A percentile compares a stretch with the other conserved stretches of the same genome.
phyloP scores from a whole-genome alignment of 2,113 vertebrate genomes.

The Neofelis nebulosa region DNA sequence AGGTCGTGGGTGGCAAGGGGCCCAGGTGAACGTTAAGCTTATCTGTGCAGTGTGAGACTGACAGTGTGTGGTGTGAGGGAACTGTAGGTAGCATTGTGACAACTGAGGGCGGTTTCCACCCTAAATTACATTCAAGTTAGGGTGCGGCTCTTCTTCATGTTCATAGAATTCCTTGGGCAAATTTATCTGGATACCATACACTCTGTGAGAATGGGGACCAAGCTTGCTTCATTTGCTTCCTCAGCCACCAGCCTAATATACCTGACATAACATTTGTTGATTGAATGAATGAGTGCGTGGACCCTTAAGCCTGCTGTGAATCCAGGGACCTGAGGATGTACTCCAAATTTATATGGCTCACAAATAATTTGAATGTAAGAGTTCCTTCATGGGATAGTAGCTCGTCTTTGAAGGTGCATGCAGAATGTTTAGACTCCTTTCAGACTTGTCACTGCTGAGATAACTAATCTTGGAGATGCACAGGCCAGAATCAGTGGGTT shows the following conservation, averaged over 20 bases:
- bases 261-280: not conserved
- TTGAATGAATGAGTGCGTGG: not conserved
- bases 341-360: not conserved
- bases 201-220: not conserved
- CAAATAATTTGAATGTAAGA: not conserved
- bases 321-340: not conserved
- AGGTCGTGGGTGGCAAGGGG: not conserved
- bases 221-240: not conserved
- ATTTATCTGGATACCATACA: not conserved
- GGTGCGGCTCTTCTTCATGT: not conserved
- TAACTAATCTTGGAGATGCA: not conserved
- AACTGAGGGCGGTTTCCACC: not conserved
- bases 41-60: not conserved
- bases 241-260: not conserved
- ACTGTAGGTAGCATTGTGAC: not conserved
- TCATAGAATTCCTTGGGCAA: not conserved
- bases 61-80: no score
- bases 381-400: not conserved
- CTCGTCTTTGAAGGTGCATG: not conserved
- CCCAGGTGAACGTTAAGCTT: not conserved
- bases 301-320: not conserved
- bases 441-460: no score
- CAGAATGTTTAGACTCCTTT: not conserved
- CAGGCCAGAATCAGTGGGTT: not conserved
- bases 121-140: not conserved